Evolutionary conservation across 2,113 vertebrate species (phyloP).

Genomic region (Vulpes lagopus): DNA sequence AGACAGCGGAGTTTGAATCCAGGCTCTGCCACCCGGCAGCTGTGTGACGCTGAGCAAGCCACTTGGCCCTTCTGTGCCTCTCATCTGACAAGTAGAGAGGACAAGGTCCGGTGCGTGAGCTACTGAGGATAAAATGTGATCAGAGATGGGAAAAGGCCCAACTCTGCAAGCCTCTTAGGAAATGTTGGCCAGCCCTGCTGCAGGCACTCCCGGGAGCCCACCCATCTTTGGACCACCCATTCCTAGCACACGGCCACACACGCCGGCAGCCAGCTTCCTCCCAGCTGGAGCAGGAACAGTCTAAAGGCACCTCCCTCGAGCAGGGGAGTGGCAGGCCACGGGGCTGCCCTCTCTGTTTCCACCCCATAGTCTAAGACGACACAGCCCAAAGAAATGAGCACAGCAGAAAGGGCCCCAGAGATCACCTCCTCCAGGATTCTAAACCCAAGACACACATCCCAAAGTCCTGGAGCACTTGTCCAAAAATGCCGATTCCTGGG

Average conservation of each 20-base stretch:
- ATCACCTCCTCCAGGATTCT: no score
- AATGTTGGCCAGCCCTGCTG: not conserved
- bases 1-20: not conserved
- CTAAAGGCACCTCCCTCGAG: not conserved
- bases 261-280: not conserved
- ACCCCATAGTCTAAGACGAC: not conserved
- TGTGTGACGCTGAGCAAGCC: not conserved
- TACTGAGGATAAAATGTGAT: not conserved
- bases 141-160: not conserved
- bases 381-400: fast-evolving
- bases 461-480: fast-evolving
- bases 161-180: not conserved
- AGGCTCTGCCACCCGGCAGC: not conserved
- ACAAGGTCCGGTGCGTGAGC: not conserved
- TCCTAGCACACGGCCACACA: not conserved
- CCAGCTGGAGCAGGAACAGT: not conserved
- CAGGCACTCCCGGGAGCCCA: not conserved
- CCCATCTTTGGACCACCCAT: not conserved
- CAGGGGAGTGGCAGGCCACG: not conserved
- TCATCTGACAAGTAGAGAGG: not conserved
- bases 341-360: not conserved
- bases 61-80: not conserved
- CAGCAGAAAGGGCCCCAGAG: not conserved
- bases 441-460: not conserved
- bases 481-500: not conserved